Evolutionary conservation across 30 jellyfish, hydroid and myxozoan species (phyloP).

Genomic region (Chironex yamaguchii): DNA sequence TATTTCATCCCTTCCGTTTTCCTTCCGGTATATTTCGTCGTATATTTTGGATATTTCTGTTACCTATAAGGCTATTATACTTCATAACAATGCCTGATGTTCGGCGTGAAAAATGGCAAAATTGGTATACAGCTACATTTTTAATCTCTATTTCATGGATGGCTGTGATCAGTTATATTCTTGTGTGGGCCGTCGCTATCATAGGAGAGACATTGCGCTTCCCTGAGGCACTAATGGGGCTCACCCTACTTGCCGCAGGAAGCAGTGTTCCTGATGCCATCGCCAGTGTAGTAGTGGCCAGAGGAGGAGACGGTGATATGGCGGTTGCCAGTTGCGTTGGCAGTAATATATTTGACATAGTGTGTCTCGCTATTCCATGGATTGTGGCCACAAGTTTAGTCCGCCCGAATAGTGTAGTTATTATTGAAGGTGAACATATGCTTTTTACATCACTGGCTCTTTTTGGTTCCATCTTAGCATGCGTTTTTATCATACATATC

Average conservation of each 20-base stretch:
- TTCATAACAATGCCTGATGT: constrained; percentile 62
- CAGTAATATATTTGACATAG: constrained; percentile 7
- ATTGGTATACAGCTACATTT: constrained; percentile 46
- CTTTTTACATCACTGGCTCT: not conserved
- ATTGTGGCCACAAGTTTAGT: constrained; percentile 6
- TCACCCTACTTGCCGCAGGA: constrained; percentile 64
- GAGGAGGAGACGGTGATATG: constrained; percentile 36
- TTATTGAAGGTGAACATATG: constrained; percentile 14
- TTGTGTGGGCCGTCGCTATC: constrained; percentile 75
- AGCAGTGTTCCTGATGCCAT: constrained; percentile 81
- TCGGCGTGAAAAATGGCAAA: constrained; percentile 5
- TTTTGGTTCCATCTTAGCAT: constrained; percentile 3
- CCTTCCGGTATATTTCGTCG: not conserved
- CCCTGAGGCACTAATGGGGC: constrained; percentile 80
- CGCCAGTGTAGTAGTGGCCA: constrained; percentile 68
- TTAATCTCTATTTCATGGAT: constrained; percentile 57
- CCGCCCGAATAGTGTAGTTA: constrained; percentile 19
- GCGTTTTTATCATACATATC: constrained; percentile 65
- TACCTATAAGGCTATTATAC: constrained; percentile 43
- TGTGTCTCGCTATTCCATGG: constrained; percentile 25
- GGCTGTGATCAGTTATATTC: constrained; percentile 51
- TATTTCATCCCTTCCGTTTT: not conserved
- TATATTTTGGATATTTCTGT: constrained; percentile 25
- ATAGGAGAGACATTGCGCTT: constrained; percentile 56
- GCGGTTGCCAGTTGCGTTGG: constrained; percentile 19